Base-by-base conservation (phyloP, 2,113 vertebrate genomes). In the Catharus fuscescens region DNA sequence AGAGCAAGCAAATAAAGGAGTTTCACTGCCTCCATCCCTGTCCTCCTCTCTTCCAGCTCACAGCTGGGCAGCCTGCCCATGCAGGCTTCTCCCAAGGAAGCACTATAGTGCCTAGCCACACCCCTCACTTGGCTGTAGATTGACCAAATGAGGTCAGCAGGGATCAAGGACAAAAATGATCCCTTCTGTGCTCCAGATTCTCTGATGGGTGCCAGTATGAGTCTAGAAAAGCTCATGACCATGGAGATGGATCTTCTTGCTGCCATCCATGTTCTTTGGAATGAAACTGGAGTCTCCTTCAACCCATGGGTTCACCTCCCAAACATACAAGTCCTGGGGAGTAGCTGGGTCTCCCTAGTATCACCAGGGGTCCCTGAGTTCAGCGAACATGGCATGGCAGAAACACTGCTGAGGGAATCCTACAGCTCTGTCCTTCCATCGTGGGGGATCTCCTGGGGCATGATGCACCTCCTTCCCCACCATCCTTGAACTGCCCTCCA, bases 341-440 rank as follows among this genome's bases (percentile, higher is more conserved):
- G 28, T 66, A 60, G 71, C 32, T 88, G 45, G 5, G n/a, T 70
- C 45, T 92, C 54, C 31, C 23, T 12, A 7, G 36, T n/a, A 34
- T 25, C 45, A 25, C 11, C 59, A 65, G 18, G 16, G 11, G 10
- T 57, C 45, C 21, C 28, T n/a, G 31, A 80, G 31, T 86, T 82
- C 67, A 88, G 54, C 0, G 0, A 79, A 56, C 10, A 26, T 2
- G 12, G 34, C 62, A 69, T 0, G 0, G 40, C 52, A 86, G 57
- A 64, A 79, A 53, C 0, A 3, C 18, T 34, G 24, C 71, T 34
- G 66, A n/a, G 32, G 10, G 32, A 48, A 59, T 62, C 52, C 61
- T 67, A 15, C 44, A 85, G 10, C 44, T 54, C 61, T 76, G 29
- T 64, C 14, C 4, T 74, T 44, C n/a, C 36, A 73, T 60, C 21